Percentiles rank a stretch among this genome's conserved stretches.
phyloP scores from a whole-genome alignment of 2,888 invertebrate species.

The Pheosia tremula region DNA sequence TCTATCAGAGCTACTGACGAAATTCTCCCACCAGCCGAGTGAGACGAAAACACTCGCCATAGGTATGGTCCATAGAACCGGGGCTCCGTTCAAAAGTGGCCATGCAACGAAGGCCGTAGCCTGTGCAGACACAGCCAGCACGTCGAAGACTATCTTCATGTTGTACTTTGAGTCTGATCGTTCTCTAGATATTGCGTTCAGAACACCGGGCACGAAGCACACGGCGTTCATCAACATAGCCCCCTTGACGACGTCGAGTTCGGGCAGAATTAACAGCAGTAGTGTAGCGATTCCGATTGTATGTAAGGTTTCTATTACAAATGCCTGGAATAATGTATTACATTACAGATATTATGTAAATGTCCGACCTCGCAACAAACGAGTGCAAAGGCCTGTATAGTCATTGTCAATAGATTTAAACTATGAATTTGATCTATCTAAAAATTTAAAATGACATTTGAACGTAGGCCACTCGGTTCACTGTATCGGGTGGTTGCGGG shows the following conservation, averaged over 20 bases:
- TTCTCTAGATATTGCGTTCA: slow-evolving; percentile 84
- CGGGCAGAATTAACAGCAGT: slow-evolving; percentile 90
- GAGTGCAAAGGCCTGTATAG: too few relatives aligned
- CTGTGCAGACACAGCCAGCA: slow-evolving; percentile 86
- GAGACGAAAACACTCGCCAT: slow-evolving; percentile 88
- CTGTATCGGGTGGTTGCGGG: too few relatives aligned
- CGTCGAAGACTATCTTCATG: slow-evolving; percentile 79
- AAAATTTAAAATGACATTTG: too few relatives aligned
- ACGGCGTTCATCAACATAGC: slow-evolving; percentile 94
- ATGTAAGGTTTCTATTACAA: slow-evolving; percentile 91
- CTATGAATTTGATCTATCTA: too few relatives aligned
- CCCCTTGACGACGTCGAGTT: slow-evolving; percentile 91
- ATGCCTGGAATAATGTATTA: slow-evolving; percentile 68
- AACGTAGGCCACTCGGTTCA: too few relatives aligned
- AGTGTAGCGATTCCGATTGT: slow-evolving; percentile 91
- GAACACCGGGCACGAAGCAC: slow-evolving; percentile 91
- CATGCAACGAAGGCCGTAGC: slow-evolving; percentile 87
- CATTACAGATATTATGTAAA: too few relatives aligned
- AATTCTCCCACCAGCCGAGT: slow-evolving; percentile 94
- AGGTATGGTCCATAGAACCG: slow-evolving; percentile 85
- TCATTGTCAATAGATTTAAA: too few relatives aligned
- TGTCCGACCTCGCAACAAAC: too few relatives aligned
- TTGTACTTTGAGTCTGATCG: slow-evolving; percentile 59
- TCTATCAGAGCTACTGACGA: slow-evolving; percentile 74
- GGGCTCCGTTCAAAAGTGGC: slow-evolving; percentile 84